Percentiles rank a stretch among this genome's conserved stretches.
These are phyloP conservation scores for Alouatta palliata DNA, from an alignment of 2,113 vertebrate species.

Conservation along the genomic window DNA sequence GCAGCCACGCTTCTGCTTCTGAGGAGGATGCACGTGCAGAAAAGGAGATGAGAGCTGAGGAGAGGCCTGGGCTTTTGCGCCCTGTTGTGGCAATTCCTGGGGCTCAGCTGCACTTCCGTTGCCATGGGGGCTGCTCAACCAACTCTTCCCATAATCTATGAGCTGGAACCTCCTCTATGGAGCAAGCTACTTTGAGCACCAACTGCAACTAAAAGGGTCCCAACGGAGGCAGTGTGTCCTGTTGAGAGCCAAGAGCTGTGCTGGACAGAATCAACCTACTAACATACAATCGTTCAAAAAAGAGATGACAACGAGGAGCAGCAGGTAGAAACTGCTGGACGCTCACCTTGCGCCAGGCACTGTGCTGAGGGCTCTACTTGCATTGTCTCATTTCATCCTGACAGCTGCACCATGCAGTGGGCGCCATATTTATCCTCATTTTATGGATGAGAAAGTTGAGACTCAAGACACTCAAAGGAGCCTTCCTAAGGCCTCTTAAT, in stretches of 20 bases:
- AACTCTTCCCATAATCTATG: not conserved
- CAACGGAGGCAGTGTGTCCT: not conserved
- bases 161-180: not conserved
- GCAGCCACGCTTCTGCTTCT: not conserved
- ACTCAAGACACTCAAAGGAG: not conserved
- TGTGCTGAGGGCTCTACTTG: not conserved
- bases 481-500: not conserved
- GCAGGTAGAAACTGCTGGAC: not conserved
- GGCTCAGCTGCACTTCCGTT: not conserved
- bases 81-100: not conserved
- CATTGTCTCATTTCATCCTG: not conserved
- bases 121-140: not conserved
- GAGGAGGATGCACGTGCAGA: not conserved
- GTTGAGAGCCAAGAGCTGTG: not conserved
- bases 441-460: slow-evolving; percentile 7
- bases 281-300: not conserved
- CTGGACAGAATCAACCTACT: not conserved
- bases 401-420: accelerated
- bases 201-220: not conserved
- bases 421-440: not conserved
- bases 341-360: not conserved
- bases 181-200: not conserved
- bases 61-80: no score
- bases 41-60: not conserved
- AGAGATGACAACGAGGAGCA: not conserved